Evolutionary conservation across 2,888 invertebrate species (phyloP).

Genomic region (Synergus itoensis): DNA sequence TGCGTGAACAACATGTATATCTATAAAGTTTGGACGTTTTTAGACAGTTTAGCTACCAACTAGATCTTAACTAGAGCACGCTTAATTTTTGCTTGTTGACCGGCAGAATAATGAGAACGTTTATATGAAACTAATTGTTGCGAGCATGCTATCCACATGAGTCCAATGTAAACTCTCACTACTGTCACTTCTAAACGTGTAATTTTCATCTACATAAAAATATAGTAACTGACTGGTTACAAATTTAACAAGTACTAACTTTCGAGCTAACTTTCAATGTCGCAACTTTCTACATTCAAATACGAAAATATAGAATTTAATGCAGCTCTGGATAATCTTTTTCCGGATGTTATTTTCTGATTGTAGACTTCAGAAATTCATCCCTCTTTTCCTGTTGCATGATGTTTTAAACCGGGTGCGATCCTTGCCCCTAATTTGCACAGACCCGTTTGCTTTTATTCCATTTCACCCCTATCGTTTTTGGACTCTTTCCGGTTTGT

Average conservation of each 20-base stretch:
- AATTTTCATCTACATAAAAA: too few relatives aligned
- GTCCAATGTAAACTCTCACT: too few relatives aligned
- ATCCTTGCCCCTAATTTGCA: background rate
- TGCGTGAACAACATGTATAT: slow-evolving; percentile 19
- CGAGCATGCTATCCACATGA: background rate
- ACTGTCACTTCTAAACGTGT: too few relatives aligned
- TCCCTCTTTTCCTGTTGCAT: background rate
- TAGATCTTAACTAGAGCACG: slow-evolving; percentile 25
- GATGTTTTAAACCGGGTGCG: background rate
- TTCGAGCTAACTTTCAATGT: too few relatives aligned
- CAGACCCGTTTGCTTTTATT: background rate
- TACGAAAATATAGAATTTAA: too few relatives aligned
- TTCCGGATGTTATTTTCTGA: too few relatives aligned
- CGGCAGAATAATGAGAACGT: slow-evolving; percentile 55
- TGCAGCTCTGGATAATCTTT: too few relatives aligned
- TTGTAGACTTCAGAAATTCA: background rate
- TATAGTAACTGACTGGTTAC: too few relatives aligned
- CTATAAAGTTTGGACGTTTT: background rate
- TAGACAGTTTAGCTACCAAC: slow-evolving; percentile 3
- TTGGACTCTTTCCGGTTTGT: background rate
- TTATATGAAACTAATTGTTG: slow-evolving; percentile 47
- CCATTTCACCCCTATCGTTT: background rate
- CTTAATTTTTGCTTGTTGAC: slow-evolving; percentile 52
- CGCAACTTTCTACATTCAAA: too few relatives aligned
- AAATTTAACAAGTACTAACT: too few relatives aligned